Percentiles rank a stretch among this genome's conserved stretches.
These are phyloP conservation scores for Limnephilus lunatus DNA, from an alignment of 2,888 invertebrate species.

Conservation along the genomic window DNA sequence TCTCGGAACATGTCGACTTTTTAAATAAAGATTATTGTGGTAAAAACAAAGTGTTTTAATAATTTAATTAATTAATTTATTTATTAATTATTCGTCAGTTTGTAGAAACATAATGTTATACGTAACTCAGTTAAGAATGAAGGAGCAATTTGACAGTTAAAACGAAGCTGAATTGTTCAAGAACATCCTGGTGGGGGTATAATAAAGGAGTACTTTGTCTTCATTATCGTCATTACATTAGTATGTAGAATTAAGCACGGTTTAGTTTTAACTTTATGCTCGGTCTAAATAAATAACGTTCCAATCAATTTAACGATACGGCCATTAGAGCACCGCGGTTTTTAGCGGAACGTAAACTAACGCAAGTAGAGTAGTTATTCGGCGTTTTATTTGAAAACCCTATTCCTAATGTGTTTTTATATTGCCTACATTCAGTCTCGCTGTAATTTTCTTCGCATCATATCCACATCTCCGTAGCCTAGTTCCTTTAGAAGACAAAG, in stretches of 20 bases:
- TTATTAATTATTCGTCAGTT: too few species aligned
- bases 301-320: not conserved
- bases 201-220: not conserved
- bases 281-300: not conserved
- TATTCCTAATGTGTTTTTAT: constrained; percentile 52
- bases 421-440: constrained; percentile 45
- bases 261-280: not conserved
- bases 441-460: constrained; percentile 26
- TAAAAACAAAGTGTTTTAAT: too few species aligned
- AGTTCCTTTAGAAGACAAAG: constrained; percentile 28
- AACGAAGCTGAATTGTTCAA: not conserved
- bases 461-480: constrained; percentile 9
- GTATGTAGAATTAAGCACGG: not conserved
- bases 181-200: not conserved
- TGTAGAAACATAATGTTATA: too few species aligned
- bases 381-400: not conserved
- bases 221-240: not conserved
- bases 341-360: not conserved
- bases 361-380: not conserved
- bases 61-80: too few species aligned
- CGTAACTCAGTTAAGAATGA: too few species aligned
- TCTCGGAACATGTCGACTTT: too few species aligned
- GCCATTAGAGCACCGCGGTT: not conserved
- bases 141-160: not conserved
- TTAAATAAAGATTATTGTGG: too few species aligned